Evolutionary conservation across 2,113 vertebrate species (phyloP), one percentile per base, ranked within the genome.

Genomic region (Gambusia holbrooki): DNA sequence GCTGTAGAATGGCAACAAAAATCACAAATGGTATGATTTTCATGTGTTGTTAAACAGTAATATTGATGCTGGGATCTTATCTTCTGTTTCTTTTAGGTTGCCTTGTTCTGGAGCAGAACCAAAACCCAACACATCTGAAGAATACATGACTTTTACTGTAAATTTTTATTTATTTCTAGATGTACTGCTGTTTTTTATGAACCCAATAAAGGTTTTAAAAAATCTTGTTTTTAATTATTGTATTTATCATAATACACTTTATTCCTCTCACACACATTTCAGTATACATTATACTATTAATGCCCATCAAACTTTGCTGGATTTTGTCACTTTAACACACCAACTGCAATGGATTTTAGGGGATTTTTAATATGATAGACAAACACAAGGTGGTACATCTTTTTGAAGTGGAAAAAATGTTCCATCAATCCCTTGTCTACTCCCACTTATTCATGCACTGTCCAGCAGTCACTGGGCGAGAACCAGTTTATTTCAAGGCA

Each of bases 1-100:
- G 10, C 22, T 72, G 5, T n/a, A 58, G 8, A 58, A 58, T 58
- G 51, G 51, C 9, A 58, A 58, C 22, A n/a, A 58, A n/a, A 22
- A n/a, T 58, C 51, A 58, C 51, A 9, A 58, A 3, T n/a, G 0
- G 22, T 58, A 10, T 7, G 51, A 58, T n/a, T 58, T 58, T 37
- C 35, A 58, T 9, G 8, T 58, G 51, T 3, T n/a, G 22, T 17
- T 7, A 11, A n/a, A 58, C 51, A 58, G 51, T 9, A 58, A 58
- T 58, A 58, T 35, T 35, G 11, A 25, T 65, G 69, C 28, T 19
- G 68, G 37, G 30, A 11, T 35, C 19, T 71, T 69, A 9, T 74
- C 30, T 84, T 88, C 61, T 87, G 8, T 89, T 73, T 89, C 29
- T 71, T 88, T 61, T 87, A 94, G 93, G 82, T 84, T 73, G 77